phyloP scores from a whole-genome alignment of 1,140 invertebrate species.

The Aphaenogaster floridana region DNA sequence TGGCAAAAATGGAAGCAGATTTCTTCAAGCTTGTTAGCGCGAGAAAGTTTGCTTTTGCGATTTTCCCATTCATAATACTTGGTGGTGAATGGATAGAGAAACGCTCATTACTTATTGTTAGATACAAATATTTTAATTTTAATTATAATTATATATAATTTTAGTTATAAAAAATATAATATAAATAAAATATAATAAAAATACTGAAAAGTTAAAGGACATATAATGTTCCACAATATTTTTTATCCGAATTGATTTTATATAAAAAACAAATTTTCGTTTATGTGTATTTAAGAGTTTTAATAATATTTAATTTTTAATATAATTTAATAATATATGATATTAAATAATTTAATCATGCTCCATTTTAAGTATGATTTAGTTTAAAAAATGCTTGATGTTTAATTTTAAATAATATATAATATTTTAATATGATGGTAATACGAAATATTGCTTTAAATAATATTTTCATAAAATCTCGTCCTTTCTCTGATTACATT shows the following conservation, averaged over 20 bases:
- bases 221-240: not conserved
- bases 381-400: not conserved
- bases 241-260: constrained; percentile 2
- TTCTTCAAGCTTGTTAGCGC: constrained; percentile 23
- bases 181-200: not conserved
- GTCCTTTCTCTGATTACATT: not conserved
- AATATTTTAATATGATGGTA: not conserved
- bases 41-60: constrained; percentile 40
- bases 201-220: not conserved
- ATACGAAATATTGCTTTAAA: not conserved
- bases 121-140: constrained; percentile 11
- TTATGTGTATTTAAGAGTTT: not conserved
- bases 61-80: constrained; percentile 12
- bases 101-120: not conserved
- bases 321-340: not conserved
- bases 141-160: not conserved
- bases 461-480: not conserved
- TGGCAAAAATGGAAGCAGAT: constrained; percentile 2
- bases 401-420: not conserved
- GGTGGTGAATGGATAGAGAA: not conserved
- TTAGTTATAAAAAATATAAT: not conserved
- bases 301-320: constrained; percentile 2
- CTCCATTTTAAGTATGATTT: not conserved
- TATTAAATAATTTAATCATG: not conserved
- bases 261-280: not conserved